Evolutionary conservation across 2,888 invertebrate species (phyloP), one percentile per base, ranked within the genome.

Genomic region (Synanthedon myopaeformis): DNA sequence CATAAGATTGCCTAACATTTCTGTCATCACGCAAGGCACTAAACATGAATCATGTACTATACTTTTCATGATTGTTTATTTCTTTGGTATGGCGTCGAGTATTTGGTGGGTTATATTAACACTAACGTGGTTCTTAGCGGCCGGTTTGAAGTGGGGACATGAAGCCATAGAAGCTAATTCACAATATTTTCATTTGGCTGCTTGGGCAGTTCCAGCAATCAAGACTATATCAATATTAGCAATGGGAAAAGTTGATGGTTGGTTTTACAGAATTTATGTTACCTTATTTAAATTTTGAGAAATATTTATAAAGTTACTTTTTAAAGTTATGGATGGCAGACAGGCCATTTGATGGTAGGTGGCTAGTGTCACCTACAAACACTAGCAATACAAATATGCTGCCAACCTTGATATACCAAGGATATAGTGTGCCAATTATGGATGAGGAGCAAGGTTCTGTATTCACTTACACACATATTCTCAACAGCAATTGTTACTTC

Each of bases 21-120:
- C 94, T 61, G 93, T 94, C 50, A 94, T 96, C 66, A 94, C 96
- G 17, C 97, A 97, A 84, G 97, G 95, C 67, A 93, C 93, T 57
- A 93, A 93, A 71, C 91, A 92, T 77, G 93, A 93, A 77, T 85
- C 86, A 68, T 98, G 98, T 80, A 97, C 98, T 42, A 94, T 98
- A 59, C 90, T 98, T 55, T 98, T 98, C 82, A 97, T 98, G 97
- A 91, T 97, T 69, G 91, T 97, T 51, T 96, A 96, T 83, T 98
- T 97, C 88, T 98, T 97, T 79, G 94, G 95, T 73, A 97, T 97
- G 96, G 96, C 97, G 28, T 96, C 96, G 51, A 96, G 95, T 74
- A 96, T 98, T 70, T 98, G 98, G 98, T 98, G 98, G 98, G 97
- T 98, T 53, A 93, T 98, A 65, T 87, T 98, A 69, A 97, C 98